These are phyloP conservation scores for Eupristina koningsbergeri DNA, from an alignment of 1,140 invertebrate genomes.

Conservation along the genomic window DNA sequence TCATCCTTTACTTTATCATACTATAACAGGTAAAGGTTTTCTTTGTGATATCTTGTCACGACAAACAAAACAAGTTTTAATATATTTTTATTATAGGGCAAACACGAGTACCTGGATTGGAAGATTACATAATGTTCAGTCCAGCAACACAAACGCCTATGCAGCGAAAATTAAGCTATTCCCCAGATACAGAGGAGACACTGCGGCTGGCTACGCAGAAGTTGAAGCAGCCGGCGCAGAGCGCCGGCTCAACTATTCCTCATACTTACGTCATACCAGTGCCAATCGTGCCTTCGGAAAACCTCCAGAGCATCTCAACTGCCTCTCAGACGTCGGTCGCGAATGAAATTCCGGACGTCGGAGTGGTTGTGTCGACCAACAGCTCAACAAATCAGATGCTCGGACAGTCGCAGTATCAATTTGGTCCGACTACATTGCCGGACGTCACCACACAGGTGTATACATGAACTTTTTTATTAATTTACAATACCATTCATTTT, in stretches of 20 bases:
- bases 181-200: constrained; percentile 70
- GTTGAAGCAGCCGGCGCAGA: constrained; percentile 64
- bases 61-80: not conserved
- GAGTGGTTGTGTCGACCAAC: constrained; percentile 50
- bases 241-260: constrained; percentile 55
- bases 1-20: constrained; percentile 70
- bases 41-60: no score
- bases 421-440: constrained; percentile 59
- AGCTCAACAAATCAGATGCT: constrained; percentile 52
- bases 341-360: constrained; percentile 37
- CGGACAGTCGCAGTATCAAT: constrained; percentile 63
- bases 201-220: constrained; percentile 70
- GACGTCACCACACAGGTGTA: constrained; percentile 55
- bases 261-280: constrained; percentile 71
- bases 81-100: constrained; percentile 56
- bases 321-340: constrained; percentile 25
- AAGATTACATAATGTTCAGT: constrained; percentile 71
- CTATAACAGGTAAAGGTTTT: constrained; percentile 58
- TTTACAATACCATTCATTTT: not conserved
- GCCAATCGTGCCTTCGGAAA: constrained; percentile 70
- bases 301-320: constrained; percentile 59
- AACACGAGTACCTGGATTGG: constrained; percentile 65
- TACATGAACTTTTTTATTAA: not conserved
- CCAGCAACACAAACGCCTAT: constrained; percentile 69
- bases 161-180: constrained; percentile 65